Conservation (phyloP, 2,888 invertebrate genomes). For the Homarus gammarus region DNA sequence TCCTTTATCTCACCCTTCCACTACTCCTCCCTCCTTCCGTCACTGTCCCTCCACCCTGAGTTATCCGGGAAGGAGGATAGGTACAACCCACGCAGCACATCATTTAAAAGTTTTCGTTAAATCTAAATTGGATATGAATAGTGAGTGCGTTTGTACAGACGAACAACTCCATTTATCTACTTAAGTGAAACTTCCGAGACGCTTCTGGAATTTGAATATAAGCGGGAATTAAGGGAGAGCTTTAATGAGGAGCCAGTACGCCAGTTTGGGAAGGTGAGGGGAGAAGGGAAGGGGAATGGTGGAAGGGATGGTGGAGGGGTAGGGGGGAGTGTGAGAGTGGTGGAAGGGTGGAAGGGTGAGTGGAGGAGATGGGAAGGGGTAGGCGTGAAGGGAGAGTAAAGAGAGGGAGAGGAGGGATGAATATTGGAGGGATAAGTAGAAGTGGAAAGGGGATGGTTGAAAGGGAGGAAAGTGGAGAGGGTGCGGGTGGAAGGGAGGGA, state of each 20-base stretch:
- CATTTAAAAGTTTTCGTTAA: constrained; percentile 60
- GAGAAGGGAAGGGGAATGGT: background rate
- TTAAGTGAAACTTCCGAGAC: constrained; percentile 49
- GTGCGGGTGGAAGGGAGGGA: background rate
- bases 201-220: constrained; percentile 38
- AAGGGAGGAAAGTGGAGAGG: no score
- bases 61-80: background rate
- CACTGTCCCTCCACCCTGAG: background rate
- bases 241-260: constrained; percentile 2
- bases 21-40: constrained; percentile 2
- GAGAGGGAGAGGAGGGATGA: no score
- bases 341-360: background rate
- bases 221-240: constrained; percentile 46
- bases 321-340: background rate
- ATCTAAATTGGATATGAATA: constrained; percentile 68
- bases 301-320: background rate
- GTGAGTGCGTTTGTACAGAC: constrained; percentile 45
- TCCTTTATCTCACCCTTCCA: constrained; percentile 15
- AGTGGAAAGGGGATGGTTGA: no score
- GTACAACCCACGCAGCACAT: constrained; percentile 36
- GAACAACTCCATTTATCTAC: constrained; percentile 60
- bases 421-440: no score
- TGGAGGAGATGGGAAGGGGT: no score
- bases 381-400: background rate
- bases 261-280: background rate